A percentile compares a stretch with the other conserved stretches of the same genome.
phyloP scores from a whole-genome alignment of 2,797 vertebrate genomes.

The Myotis findleyi region DNA sequence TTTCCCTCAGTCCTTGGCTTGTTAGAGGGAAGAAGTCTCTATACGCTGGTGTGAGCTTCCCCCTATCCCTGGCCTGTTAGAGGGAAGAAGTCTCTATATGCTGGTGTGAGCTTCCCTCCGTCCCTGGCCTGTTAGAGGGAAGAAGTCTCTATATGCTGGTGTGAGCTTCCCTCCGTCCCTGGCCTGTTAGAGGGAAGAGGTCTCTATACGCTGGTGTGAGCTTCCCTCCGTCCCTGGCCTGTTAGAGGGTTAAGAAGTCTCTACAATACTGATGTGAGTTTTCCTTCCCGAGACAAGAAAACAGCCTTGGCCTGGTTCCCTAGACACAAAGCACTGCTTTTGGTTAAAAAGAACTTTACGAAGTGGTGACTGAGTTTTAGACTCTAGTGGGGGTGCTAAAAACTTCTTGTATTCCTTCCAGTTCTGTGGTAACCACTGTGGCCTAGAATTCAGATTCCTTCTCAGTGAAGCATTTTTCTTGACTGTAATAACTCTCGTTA shows the following conservation, averaged over 20 bases:
- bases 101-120: neutral
- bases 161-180: neutral
- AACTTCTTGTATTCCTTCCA: neutral
- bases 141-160: conserved; percentile 23
- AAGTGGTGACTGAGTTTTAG: conserved; percentile 58
- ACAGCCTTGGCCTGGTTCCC: conserved; percentile 56
- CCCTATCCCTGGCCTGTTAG: too few relatives aligned
- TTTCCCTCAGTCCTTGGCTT: neutral
- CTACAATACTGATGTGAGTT: conserved; percentile 1
- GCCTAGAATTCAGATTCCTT: neutral
- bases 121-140: neutral
- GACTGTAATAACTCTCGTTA: neutral
- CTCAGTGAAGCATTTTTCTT: neutral
- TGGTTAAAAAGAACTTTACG: conserved; percentile 64
- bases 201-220: too few relatives aligned
- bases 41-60: neutral
- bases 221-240: too few relatives aligned
- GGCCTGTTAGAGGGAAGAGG: too few relatives aligned
- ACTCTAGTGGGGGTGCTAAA: conserved; percentile 57
- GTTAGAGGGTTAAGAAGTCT: neutral
- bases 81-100: too few relatives aligned
- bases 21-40: conserved; percentile 3
- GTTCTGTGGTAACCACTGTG: neutral
- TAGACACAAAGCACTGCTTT: conserved; percentile 69
- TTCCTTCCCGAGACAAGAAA: conserved; percentile 13